Conservation (phyloP, 2,113 vertebrate genomes). For the Panthera leo region DNA sequence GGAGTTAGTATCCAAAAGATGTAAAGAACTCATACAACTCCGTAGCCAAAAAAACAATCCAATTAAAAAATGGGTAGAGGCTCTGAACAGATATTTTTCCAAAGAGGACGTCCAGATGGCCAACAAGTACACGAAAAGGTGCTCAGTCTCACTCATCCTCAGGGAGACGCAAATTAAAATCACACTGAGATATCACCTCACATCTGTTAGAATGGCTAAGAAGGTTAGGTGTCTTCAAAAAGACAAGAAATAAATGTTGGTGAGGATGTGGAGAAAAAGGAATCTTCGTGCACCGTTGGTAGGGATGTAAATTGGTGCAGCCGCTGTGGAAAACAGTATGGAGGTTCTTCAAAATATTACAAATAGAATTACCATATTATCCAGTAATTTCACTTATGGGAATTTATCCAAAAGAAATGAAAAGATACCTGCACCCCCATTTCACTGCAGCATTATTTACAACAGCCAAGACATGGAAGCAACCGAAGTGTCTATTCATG, state of each 20-base stretch:
- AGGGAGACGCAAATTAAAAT: background rate
- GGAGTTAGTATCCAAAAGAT: background rate
- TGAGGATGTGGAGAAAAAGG: background rate
- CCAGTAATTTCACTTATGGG: background rate
- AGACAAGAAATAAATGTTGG: background rate
- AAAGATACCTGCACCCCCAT: background rate
- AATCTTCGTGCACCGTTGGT: background rate
- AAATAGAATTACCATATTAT: background rate
- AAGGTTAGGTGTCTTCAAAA: background rate
- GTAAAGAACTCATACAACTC: background rate
- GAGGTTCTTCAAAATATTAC: background rate
- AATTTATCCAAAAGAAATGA: background rate
- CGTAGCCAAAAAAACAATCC: background rate
- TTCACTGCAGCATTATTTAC: background rate
- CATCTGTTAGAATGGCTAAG: background rate
- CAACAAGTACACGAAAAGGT: background rate
- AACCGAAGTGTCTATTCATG: background rate
- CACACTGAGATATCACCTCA: background rate
- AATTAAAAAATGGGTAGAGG: background rate
- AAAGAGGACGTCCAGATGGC: background rate
- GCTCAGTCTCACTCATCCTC: background rate
- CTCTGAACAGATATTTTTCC: background rate
- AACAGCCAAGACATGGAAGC: background rate
- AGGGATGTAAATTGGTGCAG: background rate
- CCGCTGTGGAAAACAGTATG: background rate